A percentile compares a stretch with the other conserved stretches of the same genome.
These are phyloP conservation scores for Yponomeuta malinellus DNA, from an alignment of 2,888 invertebrate genomes.

Conservation along the genomic window DNA sequence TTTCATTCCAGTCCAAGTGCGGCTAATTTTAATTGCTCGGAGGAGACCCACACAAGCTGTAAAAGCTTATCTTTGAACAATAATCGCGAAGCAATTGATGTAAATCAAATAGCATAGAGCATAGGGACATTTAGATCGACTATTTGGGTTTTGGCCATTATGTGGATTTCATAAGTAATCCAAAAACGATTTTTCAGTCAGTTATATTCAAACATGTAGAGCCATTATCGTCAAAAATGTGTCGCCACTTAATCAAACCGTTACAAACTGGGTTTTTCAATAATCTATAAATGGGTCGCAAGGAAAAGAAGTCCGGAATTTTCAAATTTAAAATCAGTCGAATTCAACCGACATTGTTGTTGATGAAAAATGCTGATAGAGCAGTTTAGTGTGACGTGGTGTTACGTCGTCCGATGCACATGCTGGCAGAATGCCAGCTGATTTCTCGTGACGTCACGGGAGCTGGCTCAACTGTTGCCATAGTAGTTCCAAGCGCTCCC, in stretches of 20 bases:
- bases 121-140: conserved; percentile 2
- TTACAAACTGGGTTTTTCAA: not conserved
- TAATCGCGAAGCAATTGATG: not conserved
- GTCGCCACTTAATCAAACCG: not conserved
- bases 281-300: not conserved
- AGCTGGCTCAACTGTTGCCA: conserved; percentile 1
- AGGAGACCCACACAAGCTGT: conserved; percentile 8
- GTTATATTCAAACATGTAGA: not conserved
- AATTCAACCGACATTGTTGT: not conserved
- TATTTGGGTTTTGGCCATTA: not conserved
- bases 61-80: conserved; percentile 5
- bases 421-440: conserved; percentile 10
- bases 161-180: not conserved
- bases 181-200: not conserved
- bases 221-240: not conserved
- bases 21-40: conserved; percentile 6
- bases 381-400: not conserved
- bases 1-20: not conserved
- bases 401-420: conserved; percentile 2
- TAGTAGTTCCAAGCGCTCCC: not conserved
- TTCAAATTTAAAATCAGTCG: not conserved
- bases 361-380: not conserved
- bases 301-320: not conserved
- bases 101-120: conserved; percentile 5
- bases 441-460: conserved; percentile 4